Evolutionary conservation across 1,140 invertebrate genomes (phyloP).

Genomic region (Heliconius himera): DNA sequence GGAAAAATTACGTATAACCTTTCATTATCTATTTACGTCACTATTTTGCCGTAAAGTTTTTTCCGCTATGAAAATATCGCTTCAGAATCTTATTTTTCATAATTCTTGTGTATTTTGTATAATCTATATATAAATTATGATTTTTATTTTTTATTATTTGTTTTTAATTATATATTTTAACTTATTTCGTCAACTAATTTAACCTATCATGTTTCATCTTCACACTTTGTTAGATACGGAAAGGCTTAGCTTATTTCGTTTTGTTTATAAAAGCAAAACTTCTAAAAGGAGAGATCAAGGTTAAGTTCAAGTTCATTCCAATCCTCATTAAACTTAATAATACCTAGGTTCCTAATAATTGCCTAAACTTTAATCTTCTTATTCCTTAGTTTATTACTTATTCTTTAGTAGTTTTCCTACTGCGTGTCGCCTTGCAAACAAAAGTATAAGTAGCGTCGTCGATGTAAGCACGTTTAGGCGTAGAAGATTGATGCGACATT

Average conservation of each 20-base stretch:
- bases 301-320: background rate
- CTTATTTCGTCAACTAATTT: background rate
- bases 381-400: too few species aligned
- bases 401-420: slow-evolving; percentile 17
- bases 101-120: background rate
- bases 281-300: background rate
- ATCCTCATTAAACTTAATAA: background rate
- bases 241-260: background rate
- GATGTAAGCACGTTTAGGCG: slow-evolving; percentile 19
- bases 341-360: background rate
- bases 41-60: slow-evolving; percentile 7
- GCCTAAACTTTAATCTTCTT: background rate
- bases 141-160: background rate
- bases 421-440: slow-evolving; percentile 18
- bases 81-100: slow-evolving; percentile 7
- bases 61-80: background rate
- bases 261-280: background rate
- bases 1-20: slow-evolving; percentile 22
- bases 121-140: background rate
- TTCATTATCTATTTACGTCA: slow-evolving; percentile 27
- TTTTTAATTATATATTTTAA: background rate
- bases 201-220: background rate
- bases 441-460: background rate
- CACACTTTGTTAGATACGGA: too few species aligned
- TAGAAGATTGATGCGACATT: slow-evolving; percentile 45